These are phyloP conservation scores for Mesochorus sp. DNA, from an alignment of 2,888 invertebrate genomes.

Conservation along the genomic window DNA sequence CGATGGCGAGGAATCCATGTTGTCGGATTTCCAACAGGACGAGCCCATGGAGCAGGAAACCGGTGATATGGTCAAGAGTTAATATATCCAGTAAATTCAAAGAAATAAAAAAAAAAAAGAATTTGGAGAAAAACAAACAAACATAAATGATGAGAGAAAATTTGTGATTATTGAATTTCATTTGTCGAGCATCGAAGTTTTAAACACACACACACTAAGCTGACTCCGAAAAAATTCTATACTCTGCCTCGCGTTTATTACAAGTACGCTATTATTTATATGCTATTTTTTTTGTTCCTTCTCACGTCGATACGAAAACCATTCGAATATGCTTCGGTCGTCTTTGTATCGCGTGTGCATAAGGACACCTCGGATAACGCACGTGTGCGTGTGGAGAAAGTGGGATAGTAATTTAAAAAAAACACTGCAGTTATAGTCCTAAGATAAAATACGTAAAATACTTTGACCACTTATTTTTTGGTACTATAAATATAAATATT, in stretches of 20 bases:
- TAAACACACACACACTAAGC: not conserved
- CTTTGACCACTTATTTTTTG: conserved; percentile 63
- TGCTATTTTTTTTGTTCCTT: conserved; percentile 28
- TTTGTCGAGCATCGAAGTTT: conserved; percentile 4
- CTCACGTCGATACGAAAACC: not conserved
- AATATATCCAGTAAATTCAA: conserved; percentile 63
- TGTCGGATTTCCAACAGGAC: conserved; percentile 70
- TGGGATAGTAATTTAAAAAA: conserved; percentile 29
- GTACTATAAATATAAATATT: conserved; percentile 58
- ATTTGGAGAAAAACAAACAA: conserved; percentile 12
- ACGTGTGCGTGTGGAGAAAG: conserved; percentile 9
- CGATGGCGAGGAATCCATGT: conserved; percentile 74
- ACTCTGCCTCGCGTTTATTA: conserved; percentile 39
- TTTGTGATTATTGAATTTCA: conserved; percentile 33
- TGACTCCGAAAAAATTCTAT: conserved; percentile 10
- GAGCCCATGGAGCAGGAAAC: conserved; percentile 80
- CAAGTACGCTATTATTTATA: conserved; percentile 56
- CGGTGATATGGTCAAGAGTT: conserved; percentile 75
- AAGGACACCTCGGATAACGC: conserved; percentile 8
- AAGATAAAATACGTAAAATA: conserved; percentile 61
- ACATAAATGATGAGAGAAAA: conserved; percentile 5
- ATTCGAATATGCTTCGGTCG: not conserved
- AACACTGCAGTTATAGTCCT: conserved; percentile 41
- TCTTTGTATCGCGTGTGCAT: not conserved
- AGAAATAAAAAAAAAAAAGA: conserved; percentile 54